Percentiles rank a stretch among this genome's conserved stretches.
Conservation (phyloP, 2,113 vertebrate genomes). For the Paracanthobrama guichenoti region DNA sequence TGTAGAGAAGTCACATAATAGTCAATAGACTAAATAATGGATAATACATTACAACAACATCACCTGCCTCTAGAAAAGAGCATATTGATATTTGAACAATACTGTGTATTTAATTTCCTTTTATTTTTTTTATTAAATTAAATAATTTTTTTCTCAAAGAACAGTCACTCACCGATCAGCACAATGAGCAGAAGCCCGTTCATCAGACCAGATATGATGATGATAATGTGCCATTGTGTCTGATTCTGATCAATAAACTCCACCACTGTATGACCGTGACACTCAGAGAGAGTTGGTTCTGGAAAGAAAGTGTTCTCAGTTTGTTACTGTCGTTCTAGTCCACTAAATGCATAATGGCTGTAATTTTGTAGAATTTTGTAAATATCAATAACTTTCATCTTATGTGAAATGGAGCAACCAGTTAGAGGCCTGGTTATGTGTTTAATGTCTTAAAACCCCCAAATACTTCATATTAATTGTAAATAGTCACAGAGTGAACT, state of each 20-base stretch:
- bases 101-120: too few relatives aligned
- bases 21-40: too few relatives aligned
- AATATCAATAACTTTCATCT: too few relatives aligned
- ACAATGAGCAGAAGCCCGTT: background rate
- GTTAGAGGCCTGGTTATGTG: background rate
- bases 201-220: slow-evolving; percentile 1
- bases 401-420: background rate
- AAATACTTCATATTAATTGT: background rate
- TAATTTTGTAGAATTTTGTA: too few relatives aligned
- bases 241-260: background rate
- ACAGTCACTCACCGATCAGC: background rate
- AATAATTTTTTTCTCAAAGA: background rate
- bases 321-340: too few relatives aligned
- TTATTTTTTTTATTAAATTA: too few relatives aligned
- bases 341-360: too few relatives aligned
- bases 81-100: background rate
- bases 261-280: background rate
- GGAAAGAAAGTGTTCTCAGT: background rate
- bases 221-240: background rate
- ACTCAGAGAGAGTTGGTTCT: background rate
- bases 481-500: background rate
- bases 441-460: background rate
- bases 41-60: background rate
- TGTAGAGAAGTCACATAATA: background rate
- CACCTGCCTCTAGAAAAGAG: background rate